A percentile compares a stretch with the other conserved stretches of the same genome.
These are phyloP conservation scores for Falco berigora DNA, from an alignment of 2,797 vertebrate genomes.

Conservation along the genomic window DNA sequence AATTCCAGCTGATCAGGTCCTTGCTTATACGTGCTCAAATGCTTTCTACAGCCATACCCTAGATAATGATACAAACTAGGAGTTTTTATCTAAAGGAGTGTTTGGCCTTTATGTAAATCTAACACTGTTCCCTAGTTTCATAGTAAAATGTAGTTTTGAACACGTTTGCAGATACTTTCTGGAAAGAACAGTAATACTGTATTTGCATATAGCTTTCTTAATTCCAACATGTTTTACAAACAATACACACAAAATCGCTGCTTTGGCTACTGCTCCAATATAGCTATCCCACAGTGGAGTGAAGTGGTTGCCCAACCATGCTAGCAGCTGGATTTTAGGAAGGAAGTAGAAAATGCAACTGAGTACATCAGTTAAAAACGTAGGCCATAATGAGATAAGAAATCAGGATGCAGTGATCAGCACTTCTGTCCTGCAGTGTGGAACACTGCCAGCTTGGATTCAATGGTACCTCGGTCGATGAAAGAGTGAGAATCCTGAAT, in stretches of 20 bases:
- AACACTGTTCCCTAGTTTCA: background rate
- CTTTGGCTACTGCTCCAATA: background rate
- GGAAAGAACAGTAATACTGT: background rate
- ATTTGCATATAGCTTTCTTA: background rate
- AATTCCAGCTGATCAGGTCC: background rate
- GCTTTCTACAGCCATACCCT: background rate
- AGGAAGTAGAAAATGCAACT: background rate
- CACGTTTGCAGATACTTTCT: background rate
- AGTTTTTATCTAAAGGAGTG: background rate
- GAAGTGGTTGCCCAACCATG: background rate
- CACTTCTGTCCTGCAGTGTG: constrained; percentile 21
- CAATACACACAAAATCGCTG: background rate
- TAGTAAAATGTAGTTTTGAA: background rate
- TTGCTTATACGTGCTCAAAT: background rate
- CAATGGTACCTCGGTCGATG: constrained; percentile 19
- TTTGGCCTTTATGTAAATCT: background rate
- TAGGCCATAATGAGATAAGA: constrained; percentile 14
- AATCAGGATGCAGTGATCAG: constrained; percentile 21
- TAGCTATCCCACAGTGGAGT: background rate
- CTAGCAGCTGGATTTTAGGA: background rate
- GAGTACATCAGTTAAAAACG: background rate
- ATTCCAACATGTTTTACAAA: background rate
- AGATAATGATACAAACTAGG: background rate
- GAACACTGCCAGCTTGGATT: constrained; percentile 39
- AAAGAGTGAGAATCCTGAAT: constrained; percentile 30